phyloP scores from a whole-genome alignment of 2,888 invertebrate genomes.

The Drosophila hamatofila region DNA sequence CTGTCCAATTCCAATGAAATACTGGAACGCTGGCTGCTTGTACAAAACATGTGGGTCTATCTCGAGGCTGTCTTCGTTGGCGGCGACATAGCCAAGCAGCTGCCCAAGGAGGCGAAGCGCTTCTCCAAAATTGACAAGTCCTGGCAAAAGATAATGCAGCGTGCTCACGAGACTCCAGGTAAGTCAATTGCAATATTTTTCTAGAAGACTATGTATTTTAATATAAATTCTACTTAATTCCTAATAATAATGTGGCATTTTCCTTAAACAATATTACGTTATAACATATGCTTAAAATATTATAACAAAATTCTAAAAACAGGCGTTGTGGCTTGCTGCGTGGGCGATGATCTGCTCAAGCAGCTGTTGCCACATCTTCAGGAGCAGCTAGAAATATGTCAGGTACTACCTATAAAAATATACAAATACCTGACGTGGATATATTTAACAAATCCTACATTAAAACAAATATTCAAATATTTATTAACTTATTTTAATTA shows the following conservation, averaged over 20 bases:
- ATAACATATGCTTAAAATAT: neutral
- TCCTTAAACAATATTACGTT: neutral
- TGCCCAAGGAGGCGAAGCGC: slow-evolving; percentile 96
- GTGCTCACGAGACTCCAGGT: slow-evolving; percentile 98
- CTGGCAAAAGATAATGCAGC: slow-evolving; percentile 99
- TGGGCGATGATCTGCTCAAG: slow-evolving; percentile 96
- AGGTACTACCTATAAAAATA: slow-evolving; percentile 82
- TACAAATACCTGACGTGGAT: neutral
- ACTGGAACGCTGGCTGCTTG: slow-evolving; percentile 96
- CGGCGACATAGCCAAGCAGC: slow-evolving; percentile 98
- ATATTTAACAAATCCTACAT: neutral
- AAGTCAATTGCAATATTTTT: neutral
- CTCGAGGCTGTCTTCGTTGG: slow-evolving; percentile 99
- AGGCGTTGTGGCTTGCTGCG: slow-evolving; percentile 95
- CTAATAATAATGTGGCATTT: neutral
- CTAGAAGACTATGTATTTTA: neutral
- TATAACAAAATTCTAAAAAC: slow-evolving; percentile 15
- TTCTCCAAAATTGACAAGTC: slow-evolving; percentile 99
- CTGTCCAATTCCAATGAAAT: slow-evolving; percentile 98
- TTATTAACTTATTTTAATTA: neutral
- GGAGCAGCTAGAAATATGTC: slow-evolving; percentile 98
- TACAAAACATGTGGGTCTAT: slow-evolving; percentile 99
- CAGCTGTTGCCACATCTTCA: slow-evolving; percentile 97
- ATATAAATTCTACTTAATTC: neutral
- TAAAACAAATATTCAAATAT: neutral